Evolutionary conservation across 1,140 invertebrate genomes (phyloP).

Genomic region (Stenopsyche tienmushanensis): DNA sequence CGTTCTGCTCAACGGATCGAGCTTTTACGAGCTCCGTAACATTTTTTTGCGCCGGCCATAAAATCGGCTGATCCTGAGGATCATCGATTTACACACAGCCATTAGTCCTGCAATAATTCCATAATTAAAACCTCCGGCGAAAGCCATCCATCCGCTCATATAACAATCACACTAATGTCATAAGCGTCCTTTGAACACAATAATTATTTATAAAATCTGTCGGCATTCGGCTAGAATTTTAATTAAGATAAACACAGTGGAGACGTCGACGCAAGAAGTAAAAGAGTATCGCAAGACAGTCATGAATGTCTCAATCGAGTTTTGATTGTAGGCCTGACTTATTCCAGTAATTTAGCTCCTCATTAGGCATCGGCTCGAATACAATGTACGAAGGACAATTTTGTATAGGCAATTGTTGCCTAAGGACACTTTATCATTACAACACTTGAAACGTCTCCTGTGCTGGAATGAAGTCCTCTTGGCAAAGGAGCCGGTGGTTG

Average conservation of each 20-base stretch:
- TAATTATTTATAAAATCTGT: no score
- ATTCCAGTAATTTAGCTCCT: no score
- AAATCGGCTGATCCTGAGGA: not conserved
- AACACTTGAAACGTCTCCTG: no score
- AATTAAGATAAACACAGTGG: no score
- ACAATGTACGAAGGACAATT: constrained; percentile 16
- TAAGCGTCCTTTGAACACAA: no score
- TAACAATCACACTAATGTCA: no score
- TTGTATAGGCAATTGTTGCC: constrained; percentile 30
- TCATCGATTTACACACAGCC: not conserved
- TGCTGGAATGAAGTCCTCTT: constrained; percentile 30
- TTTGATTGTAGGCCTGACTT: no score
- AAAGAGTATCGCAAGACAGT: no score
- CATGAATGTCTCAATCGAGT: no score
- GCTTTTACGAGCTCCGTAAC: not conserved
- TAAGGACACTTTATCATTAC: constrained; percentile 24
- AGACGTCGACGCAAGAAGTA: no score
- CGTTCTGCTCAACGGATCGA: constrained; percentile 1
- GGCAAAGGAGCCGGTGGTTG: constrained; percentile 11
- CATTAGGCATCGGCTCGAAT: constrained; percentile 14
- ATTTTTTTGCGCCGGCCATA: not conserved
- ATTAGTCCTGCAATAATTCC: not conserved
- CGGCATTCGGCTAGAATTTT: no score
- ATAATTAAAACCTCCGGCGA: not conserved
- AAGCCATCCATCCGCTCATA: not conserved